Evolutionary conservation across 2,113 vertebrate species (phyloP).

Genomic region (Nerophis ophidion): DNA sequence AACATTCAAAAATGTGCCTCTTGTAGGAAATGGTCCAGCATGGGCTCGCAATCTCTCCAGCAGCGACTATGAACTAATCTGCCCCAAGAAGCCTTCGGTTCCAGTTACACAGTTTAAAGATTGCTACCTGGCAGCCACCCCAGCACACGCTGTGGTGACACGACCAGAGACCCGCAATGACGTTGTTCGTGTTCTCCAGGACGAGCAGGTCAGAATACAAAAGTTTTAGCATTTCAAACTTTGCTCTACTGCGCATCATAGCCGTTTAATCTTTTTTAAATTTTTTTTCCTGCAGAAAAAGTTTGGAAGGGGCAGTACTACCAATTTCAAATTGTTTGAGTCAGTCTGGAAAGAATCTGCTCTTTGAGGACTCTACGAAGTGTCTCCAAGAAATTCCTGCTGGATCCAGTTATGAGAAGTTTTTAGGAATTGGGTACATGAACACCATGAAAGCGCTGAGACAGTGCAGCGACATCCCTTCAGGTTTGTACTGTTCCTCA

Average conservation of each 20-base stretch:
- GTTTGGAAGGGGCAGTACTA: slow-evolving; percentile 15
- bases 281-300: slow-evolving; percentile 29
- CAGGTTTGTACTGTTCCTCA: slow-evolving; percentile 60
- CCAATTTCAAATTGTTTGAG: slow-evolving; percentile 55
- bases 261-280: no score
- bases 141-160: slow-evolving; percentile 71
- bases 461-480: slow-evolving; percentile 17
- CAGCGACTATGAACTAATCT: slow-evolving; percentile 58
- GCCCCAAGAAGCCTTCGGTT: slow-evolving; percentile 27
- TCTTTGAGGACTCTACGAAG: slow-evolving; percentile 75
- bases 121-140: slow-evolving; percentile 60
- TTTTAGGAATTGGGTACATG: slow-evolving; percentile 56
- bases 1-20: background rate
- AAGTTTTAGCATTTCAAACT: no score
- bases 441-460: slow-evolving; percentile 47
- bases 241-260: no score
- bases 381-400: slow-evolving; percentile 61
- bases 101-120: background rate
- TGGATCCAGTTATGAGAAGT: slow-evolving; percentile 23
- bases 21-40: slow-evolving; percentile 13
- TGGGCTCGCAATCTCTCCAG: slow-evolving; percentile 50
- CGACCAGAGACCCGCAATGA: slow-evolving; percentile 39
- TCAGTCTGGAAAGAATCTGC: slow-evolving; percentile 62
- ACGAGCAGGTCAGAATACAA: slow-evolving; percentile 56
- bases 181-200: slow-evolving; percentile 49